Evolutionary conservation across 1,140 invertebrate genomes (phyloP), one percentile per base, ranked within the genome.

Genomic region (Drosophila leontia): DNA sequence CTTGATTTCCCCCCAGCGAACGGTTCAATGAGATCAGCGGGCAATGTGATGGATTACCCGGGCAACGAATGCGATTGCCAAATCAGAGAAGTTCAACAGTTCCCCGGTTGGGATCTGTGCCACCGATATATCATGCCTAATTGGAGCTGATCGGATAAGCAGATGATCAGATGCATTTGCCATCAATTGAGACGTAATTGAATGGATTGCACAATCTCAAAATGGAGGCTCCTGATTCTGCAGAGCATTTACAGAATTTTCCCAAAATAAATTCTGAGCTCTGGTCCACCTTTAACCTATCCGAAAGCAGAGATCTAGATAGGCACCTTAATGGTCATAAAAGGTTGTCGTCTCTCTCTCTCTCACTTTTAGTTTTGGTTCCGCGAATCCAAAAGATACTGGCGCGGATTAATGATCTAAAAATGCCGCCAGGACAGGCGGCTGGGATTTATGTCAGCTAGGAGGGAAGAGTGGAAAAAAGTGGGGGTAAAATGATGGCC

Each of bases 401-500:
- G 19, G 12, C 29, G 26, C 19, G 67, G 69, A 72, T 59, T 59
- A 71, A 71, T 48, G 69, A 72, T 72, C 69, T 71, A 60, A 72
- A 51, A 72, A 37, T 8, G 53, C 68, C 68, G 67, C 53, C 69
- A 71, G 67, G 42, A 59, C 55, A 12, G 48, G 41, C 19, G n/a
- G 7, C 56, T 79, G 67, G 51, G 78, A 63, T 72, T 71, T 50
- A 63, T 69, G 65, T 50, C 61, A 79, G 75, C 57, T 56, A 57
- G 42, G 19, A 8, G 34, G 7, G 29, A 19, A 53, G n/a, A 17
- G 29, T 9, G 19, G 44, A 45, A 19, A 23, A 32, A 23, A 29
- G 0, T 26, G 12, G 35, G 64, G 67, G 70, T 75, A 71, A 80
- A 84, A 59, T 82, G 64, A 82, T 86, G 82, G 83, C 57, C 62